Evolutionary conservation across 2,113 vertebrate species (phyloP).

Genomic region (Cavia porcellus): DNA sequence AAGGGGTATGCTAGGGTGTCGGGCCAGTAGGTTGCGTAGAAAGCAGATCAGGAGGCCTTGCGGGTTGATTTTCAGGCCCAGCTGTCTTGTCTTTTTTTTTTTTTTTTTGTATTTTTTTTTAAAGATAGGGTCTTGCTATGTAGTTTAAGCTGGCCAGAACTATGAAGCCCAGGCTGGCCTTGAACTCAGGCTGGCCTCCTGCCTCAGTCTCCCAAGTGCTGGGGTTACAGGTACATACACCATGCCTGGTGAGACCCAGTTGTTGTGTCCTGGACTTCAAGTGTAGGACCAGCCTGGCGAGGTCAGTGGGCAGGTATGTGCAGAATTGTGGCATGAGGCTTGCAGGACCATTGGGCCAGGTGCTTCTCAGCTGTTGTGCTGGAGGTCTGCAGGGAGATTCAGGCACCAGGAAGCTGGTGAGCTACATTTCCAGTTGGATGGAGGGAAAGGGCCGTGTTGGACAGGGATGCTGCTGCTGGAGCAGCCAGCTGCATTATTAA

Average conservation of each 20-base stretch:
- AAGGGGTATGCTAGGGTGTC: not conserved
- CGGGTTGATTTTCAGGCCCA: not conserved
- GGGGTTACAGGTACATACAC: not conserved
- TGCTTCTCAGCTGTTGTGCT: not conserved
- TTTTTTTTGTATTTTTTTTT: not conserved
- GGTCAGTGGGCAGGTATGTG: not conserved
- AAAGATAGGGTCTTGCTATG: no score
- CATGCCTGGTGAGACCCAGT: not conserved
- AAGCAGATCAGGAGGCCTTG: not conserved
- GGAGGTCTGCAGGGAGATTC: not conserved
- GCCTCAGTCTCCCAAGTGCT: not conserved
- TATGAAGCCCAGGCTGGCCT: not conserved
- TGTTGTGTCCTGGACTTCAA: not conserved
- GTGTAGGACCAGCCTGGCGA: not conserved
- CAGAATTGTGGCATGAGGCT: no score
- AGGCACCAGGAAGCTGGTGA: not conserved
- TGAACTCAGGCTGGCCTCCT: not conserved
- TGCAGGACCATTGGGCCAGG: not conserved
- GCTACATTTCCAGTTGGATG: not conserved
- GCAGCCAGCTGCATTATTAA: not conserved
- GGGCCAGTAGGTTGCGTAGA: not conserved
- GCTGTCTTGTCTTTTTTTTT: not conserved
- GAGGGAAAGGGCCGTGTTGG: not conserved
- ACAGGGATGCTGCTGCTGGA: not conserved
- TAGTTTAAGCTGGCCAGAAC: not conserved